Percentiles rank a stretch among this genome's conserved stretches.
Evolutionary conservation across 2,797 vertebrate species (phyloP).

Genomic region (Coilia nasus): DNA sequence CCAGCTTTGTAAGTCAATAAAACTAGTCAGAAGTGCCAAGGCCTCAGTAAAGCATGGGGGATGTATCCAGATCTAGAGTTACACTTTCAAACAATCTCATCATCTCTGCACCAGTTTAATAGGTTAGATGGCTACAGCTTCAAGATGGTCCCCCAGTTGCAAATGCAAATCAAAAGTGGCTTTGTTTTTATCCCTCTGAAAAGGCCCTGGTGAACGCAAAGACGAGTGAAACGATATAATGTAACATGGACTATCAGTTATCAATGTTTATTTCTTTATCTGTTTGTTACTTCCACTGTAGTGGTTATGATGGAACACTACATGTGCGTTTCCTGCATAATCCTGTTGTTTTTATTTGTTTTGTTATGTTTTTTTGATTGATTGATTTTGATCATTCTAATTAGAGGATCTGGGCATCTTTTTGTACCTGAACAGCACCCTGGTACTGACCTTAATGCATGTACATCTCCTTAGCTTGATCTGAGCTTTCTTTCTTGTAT

Average conservation of each 20-base stretch:
- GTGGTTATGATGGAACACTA: neutral
- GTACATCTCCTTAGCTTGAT: neutral
- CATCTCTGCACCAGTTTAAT: neutral
- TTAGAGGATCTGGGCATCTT: constrained; percentile 3
- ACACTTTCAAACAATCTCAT: neutral
- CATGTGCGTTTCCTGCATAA: neutral
- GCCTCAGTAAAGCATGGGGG: neutral
- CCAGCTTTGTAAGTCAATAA: neutral
- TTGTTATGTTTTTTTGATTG: neutral
- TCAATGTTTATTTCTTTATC: neutral
- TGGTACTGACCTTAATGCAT: neutral
- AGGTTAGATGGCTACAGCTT: neutral
- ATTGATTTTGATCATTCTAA: neutral
- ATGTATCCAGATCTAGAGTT: neutral
- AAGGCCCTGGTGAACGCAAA: neutral
- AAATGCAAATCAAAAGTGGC: neutral
- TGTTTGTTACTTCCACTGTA: neutral
- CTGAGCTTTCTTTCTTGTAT: neutral
- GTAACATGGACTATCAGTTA: neutral
- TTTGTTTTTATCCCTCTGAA: neutral
- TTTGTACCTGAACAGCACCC: neutral
- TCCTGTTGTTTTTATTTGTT: neutral
- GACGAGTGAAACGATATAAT: neutral
- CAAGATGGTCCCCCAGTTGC: neutral
- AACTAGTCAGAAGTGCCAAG: neutral